Evolutionary conservation across 2,113 vertebrate genomes (phyloP).

Genomic region (Onychostoma macrolepis): DNA sequence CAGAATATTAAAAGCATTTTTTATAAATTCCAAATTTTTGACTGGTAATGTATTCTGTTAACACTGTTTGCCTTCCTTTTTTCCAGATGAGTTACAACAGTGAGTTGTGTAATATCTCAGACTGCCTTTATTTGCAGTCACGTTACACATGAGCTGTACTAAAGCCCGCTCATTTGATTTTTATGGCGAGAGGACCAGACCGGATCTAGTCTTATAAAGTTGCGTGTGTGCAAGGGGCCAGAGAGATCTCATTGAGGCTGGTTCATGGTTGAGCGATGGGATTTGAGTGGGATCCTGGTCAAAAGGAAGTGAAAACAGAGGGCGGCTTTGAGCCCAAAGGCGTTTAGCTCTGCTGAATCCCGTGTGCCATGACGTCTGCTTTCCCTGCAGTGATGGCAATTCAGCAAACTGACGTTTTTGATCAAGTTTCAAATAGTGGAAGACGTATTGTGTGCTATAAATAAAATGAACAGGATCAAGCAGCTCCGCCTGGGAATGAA

Average conservation of each 20-base stretch:
- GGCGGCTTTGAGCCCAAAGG: constrained; percentile 38
- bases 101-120: neutral
- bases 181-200: constrained; percentile 42
- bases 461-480: constrained; percentile 11
- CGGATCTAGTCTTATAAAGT: constrained; percentile 60
- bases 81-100: neutral
- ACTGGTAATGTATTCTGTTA: too few species aligned
- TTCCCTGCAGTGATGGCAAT: constrained; percentile 1
- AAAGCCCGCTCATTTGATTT: constrained; percentile 56
- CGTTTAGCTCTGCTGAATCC: constrained; percentile 56
- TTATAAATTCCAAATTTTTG: too few species aligned
- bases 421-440: constrained; percentile 25
- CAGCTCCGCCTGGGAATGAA: constrained; percentile 5
- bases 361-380: neutral
- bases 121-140: neutral
- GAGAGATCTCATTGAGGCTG: constrained; percentile 36
- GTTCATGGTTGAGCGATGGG: neutral
- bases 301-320: constrained; percentile 24
- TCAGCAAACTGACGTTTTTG: constrained; percentile 14
- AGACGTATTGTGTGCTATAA: constrained; percentile 33
- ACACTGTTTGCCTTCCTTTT: neutral
- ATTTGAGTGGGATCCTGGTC: constrained; percentile 9
- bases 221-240: constrained; percentile 47
- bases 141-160: neutral
- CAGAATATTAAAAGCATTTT: neutral